phyloP scores from a whole-genome alignment of 2,797 vertebrate species.

The Clamator glandarius region DNA sequence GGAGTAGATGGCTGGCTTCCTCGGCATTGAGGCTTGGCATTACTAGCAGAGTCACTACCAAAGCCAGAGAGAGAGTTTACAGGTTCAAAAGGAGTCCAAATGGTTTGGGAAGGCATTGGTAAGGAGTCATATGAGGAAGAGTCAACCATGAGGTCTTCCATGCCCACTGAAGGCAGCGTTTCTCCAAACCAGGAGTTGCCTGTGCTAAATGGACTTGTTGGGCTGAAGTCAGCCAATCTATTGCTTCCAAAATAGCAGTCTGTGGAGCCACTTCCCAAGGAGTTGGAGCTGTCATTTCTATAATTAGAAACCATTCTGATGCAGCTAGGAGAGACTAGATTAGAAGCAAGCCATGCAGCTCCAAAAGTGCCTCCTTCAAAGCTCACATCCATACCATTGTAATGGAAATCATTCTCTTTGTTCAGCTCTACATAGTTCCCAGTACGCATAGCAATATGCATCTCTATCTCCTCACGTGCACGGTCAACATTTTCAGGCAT shows the following conservation, averaged over 20 bases:
- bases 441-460: slow-evolving; percentile 91
- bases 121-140: slow-evolving; percentile 85
- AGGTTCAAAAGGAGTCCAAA: slow-evolving; percentile 90
- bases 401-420: slow-evolving; percentile 91
- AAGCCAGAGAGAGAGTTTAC: slow-evolving; percentile 80
- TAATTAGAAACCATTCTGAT: slow-evolving; percentile 89
- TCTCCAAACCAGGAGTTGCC: slow-evolving; percentile 93
- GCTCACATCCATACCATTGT: slow-evolving; percentile 92
- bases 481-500: slow-evolving; percentile 95
- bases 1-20: slow-evolving; percentile 91
- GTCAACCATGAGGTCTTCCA: slow-evolving; percentile 85
- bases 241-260: slow-evolving; percentile 91
- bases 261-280: slow-evolving; percentile 92
- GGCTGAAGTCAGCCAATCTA: slow-evolving; percentile 91
- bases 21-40: slow-evolving; percentile 73
- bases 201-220: too few species aligned
- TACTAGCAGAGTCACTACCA: slow-evolving; percentile 71
- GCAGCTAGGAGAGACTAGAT: slow-evolving; percentile 68
- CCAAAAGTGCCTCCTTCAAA: slow-evolving; percentile 79
- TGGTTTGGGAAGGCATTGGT: slow-evolving; percentile 77
- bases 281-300: slow-evolving; percentile 95
- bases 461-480: slow-evolving; percentile 92
- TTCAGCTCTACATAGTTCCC: slow-evolving; percentile 85
- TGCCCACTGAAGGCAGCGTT: slow-evolving; percentile 81
- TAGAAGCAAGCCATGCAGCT: slow-evolving; percentile 75